phyloP scores from a whole-genome alignment of 1,140 invertebrate species.

The Drosophila sproati region DNA sequence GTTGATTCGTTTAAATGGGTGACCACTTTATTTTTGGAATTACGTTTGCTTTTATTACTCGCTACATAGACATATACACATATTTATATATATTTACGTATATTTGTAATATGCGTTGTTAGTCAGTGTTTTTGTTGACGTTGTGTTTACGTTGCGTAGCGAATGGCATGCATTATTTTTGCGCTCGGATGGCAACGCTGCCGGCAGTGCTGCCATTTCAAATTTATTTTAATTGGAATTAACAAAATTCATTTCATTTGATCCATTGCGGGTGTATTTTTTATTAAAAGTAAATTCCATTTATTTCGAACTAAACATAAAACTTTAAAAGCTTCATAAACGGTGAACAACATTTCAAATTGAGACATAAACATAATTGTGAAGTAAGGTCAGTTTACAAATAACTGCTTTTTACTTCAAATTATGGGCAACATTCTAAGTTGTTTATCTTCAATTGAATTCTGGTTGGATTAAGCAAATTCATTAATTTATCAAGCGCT shows the following conservation, averaged over 20 bases:
- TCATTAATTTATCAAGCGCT: not conserved
- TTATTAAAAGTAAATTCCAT: not conserved
- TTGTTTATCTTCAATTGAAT: too few species aligned
- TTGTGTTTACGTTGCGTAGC: slow-evolving; percentile 32
- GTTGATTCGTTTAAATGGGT: slow-evolving; percentile 39
- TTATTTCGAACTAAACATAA: not conserved
- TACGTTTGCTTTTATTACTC: slow-evolving; percentile 45
- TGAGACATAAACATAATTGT: not conserved
- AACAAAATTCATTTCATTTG: not conserved
- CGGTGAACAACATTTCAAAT: not conserved
- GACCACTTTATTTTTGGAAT: slow-evolving; percentile 57
- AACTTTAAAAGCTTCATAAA: not conserved
- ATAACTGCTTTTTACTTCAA: not conserved
- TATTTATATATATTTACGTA: slow-evolving; percentile 30
- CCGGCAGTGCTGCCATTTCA: not conserved
- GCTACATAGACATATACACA: slow-evolving; percentile 26
- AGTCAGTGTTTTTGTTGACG: slow-evolving; percentile 51
- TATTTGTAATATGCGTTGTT: slow-evolving; percentile 28
- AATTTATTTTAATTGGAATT: not conserved
- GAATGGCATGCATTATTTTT: slow-evolving; percentile 30
- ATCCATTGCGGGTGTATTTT: too few species aligned
- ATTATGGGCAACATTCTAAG: not conserved
- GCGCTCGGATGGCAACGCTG: slow-evolving; percentile 27
- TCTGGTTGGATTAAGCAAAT: not conserved
- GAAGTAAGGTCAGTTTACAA: not conserved